Conservation (phyloP, 2,113 vertebrate genomes). For the Phoxinus phoxinus region DNA sequence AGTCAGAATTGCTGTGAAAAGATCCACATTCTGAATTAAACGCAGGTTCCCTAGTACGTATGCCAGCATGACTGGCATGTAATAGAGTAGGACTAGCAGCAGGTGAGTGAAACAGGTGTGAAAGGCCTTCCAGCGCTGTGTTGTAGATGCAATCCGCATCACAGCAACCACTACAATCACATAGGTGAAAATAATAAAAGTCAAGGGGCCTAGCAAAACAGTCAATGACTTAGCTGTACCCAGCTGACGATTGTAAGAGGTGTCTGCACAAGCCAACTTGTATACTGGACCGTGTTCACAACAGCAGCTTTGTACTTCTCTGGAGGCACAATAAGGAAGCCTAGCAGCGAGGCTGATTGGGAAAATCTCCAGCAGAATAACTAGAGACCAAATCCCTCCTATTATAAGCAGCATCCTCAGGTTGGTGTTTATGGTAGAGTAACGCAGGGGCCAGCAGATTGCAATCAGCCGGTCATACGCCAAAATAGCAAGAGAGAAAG, state of each 20-base stretch:
- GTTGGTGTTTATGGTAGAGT: conserved; percentile 59
- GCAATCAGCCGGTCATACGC: conserved; percentile 63
- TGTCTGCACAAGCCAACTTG: conserved; percentile 56
- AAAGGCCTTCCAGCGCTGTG: conserved; percentile 60
- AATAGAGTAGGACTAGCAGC: conserved; percentile 59
- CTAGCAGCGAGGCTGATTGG: conserved; percentile 53
- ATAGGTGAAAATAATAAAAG: conserved; percentile 60
- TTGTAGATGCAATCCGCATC: conserved; percentile 49
- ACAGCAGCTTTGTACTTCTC: conserved; percentile 54
- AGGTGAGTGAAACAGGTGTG: conserved; percentile 61
- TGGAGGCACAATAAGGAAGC: conserved; percentile 57
- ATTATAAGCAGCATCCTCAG: conserved; percentile 56
- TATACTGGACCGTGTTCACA: conserved; percentile 63
- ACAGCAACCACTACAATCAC: conserved; percentile 53
- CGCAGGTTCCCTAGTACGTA: conserved; percentile 50
- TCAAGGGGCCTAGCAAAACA: conserved; percentile 52
- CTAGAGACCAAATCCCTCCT: conserved; percentile 53
- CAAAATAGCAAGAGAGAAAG: conserved; percentile 61
- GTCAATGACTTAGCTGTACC: conserved; percentile 51
- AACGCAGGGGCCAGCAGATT: conserved; percentile 63
- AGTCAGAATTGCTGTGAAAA: conserved; percentile 56
- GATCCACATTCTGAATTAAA: conserved; percentile 45
- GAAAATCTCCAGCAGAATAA: conserved; percentile 56
- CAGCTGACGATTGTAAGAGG: conserved; percentile 53
- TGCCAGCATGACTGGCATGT: conserved; percentile 57